Evolutionary conservation across 1,140 invertebrate genomes (phyloP).

Genomic region (Antheraea mylitta): DNA sequence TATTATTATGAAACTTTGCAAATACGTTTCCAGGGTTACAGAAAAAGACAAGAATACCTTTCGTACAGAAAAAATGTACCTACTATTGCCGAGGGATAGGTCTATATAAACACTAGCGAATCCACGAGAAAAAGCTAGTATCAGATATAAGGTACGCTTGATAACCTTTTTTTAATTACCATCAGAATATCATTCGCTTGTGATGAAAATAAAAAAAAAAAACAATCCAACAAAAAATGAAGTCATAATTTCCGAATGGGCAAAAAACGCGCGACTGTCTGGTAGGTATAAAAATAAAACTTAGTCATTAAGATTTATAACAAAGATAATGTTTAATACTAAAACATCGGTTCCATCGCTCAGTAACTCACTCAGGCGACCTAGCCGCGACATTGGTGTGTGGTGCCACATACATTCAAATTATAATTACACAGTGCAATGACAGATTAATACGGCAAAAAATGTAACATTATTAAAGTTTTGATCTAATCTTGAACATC

Average conservation of each 20-base stretch:
- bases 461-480: conserved; percentile 28
- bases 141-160: too few relatives aligned
- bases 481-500: conserved; percentile 16
- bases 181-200: too few relatives aligned
- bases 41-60: too few relatives aligned
- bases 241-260: not conserved
- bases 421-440: conserved; percentile 49
- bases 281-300: not conserved
- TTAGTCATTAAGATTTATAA: conserved; percentile 5
- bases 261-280: not conserved
- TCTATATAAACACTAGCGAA: too few relatives aligned
- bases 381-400: conserved; percentile 38
- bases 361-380: conserved; percentile 17
- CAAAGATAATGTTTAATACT: not conserved
- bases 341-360: conserved; percentile 2
- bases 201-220: too few relatives aligned
- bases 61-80: too few relatives aligned
- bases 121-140: too few relatives aligned
- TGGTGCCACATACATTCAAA: conserved; percentile 9
- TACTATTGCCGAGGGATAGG: too few relatives aligned
- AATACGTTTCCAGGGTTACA: too few relatives aligned
- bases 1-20: too few relatives aligned
- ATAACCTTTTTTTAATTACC: too few relatives aligned
- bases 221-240: not conserved
- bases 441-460: conserved; percentile 50